Evolutionary conservation across 2,113 vertebrate species (phyloP).

Genomic region (Rhadina sibilatrix): DNA sequence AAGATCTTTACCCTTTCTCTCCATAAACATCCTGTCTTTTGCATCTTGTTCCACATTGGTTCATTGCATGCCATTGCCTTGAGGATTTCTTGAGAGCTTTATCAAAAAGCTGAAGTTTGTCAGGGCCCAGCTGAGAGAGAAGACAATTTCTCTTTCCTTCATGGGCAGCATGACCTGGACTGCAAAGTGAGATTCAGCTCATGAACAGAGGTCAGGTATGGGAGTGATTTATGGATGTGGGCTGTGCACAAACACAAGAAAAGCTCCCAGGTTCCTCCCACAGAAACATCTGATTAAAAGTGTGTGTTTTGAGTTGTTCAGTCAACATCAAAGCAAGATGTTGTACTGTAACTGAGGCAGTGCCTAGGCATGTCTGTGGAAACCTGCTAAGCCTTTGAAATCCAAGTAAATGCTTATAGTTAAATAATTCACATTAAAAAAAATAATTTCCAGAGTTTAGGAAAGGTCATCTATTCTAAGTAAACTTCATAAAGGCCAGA

Average conservation of each 20-base stretch:
- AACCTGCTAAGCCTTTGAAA: not conserved
- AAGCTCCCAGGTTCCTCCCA: accelerated
- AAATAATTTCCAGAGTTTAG: not conserved
- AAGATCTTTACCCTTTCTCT: not conserved
- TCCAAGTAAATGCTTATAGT: accelerated
- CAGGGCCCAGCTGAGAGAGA: not conserved
- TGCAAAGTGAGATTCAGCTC: not conserved
- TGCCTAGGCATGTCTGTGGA: not conserved
- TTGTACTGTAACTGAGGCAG: not conserved
- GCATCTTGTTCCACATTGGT: not conserved
- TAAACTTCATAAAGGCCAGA: not conserved
- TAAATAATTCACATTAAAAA: not conserved
- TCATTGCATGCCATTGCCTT: not conserved
- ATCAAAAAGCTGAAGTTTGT: not conserved
- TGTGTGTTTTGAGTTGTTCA: not conserved
- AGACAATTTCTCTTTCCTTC: not conserved
- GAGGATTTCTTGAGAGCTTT: not conserved
- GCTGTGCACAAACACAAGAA: not conserved
- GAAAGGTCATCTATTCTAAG: not conserved
- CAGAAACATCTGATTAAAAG: not conserved
- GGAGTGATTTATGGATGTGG: not conserved
- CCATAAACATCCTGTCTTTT: not conserved
- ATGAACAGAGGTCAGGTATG: not conserved
- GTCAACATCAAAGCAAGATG: not conserved
- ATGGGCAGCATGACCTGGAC: not conserved